Base-by-base conservation (phyloP, 2,113 vertebrate genomes). In the Colius striatus region DNA sequence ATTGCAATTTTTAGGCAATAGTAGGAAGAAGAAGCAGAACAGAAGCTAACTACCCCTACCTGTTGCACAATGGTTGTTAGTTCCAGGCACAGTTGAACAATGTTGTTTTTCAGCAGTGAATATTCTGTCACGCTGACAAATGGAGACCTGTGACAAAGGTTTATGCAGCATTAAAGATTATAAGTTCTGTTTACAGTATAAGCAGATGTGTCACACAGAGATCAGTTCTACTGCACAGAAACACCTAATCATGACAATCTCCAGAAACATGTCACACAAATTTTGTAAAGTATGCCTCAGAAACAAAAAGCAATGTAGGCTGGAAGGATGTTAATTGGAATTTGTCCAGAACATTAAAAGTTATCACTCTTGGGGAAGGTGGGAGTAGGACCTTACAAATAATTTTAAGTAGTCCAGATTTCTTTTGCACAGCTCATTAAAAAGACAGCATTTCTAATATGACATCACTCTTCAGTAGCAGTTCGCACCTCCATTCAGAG, bases 121-220 rank as follows among this genome's bases (percentile, higher is more conserved):
- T 99, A 99, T 96, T 99, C 99, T 66, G 98, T 98, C 98, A 99
- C 99, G 10, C 98, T 99, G 97, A 99, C 99, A 94, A 99, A 99
- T 3, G 99, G 99, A 96, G 99, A 98, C 98, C 99, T 99, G 98
- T 29, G 93, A 91, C 25, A 90, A 58, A 90, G 55, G 25, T 73
- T 85, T 20, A 30, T 13, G 78, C 57, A 84, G 11, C 17, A 60
- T 84, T 67, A 84, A 50, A 32, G 21, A 29, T 25, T 41, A 22
- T 5, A 27, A 17, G 7, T 75, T 19, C 63, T n/a, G 8, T 29
- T 75, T 32, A 14, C 38, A 27, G 10, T 4, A 5, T 2, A 55
- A 73, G 36, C 9, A 87, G 16, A 53, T 30, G 9, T 2, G 5
- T 29, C 26, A 47, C 21, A 26, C 1, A 72, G 34, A 32, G 47